A percentile compares a stretch with the other conserved stretches of the same genome.
phyloP scores from a whole-genome alignment of 2,113 vertebrate genomes.

The Sminthopsis crassicaudata region DNA sequence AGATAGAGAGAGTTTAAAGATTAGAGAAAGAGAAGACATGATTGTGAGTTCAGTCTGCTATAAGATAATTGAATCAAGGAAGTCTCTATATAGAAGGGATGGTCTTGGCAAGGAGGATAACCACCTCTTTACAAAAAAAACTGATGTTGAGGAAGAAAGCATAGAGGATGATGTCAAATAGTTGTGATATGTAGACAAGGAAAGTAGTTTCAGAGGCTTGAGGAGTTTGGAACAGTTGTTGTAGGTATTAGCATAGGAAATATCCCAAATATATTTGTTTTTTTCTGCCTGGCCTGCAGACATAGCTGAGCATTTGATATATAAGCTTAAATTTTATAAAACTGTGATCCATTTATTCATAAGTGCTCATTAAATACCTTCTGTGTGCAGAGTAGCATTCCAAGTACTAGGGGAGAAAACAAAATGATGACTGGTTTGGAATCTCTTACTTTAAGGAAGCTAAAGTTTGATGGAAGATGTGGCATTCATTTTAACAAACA shows the following conservation, averaged over 20 bases:
- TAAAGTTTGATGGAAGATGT: not conserved
- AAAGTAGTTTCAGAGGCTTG: not conserved
- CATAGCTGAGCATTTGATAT: not conserved
- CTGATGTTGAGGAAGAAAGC: too few relatives aligned
- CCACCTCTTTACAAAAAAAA: not conserved
- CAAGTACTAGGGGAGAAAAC: not conserved
- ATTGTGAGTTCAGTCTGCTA: not conserved
- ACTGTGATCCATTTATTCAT: conserved; percentile 15
- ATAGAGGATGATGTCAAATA: not conserved
- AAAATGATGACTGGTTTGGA: not conserved
- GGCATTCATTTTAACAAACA: not conserved
- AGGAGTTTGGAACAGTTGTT: not conserved
- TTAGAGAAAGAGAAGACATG: not conserved
- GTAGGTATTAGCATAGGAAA: not conserved
- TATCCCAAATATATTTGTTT: not conserved
- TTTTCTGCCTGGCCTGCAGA: not conserved
- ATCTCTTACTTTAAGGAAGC: not conserved
- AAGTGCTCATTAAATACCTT: not conserved
- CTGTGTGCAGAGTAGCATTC: not conserved
- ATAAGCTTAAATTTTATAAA: not conserved
- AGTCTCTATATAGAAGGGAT: not conserved
- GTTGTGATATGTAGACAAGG: not conserved
- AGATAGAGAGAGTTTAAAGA: not conserved
- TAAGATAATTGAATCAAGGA: not conserved
- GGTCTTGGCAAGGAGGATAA: not conserved